Base-by-base conservation (phyloP, 2,113 vertebrate genomes). In the Poeciliopsis retropinna region DNA sequence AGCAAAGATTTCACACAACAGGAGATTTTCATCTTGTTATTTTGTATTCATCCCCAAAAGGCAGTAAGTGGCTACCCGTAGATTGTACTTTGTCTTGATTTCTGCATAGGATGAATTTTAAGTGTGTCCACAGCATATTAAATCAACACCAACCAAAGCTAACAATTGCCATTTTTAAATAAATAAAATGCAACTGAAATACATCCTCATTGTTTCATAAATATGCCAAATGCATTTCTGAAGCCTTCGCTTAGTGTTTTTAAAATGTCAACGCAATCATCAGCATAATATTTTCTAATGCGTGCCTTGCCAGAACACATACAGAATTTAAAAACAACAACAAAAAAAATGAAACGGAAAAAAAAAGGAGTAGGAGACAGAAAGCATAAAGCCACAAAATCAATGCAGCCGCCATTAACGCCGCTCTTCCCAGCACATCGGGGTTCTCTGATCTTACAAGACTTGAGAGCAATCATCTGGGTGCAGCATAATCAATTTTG, bases 401-500 rank as follows among this genome's bases (percentile, higher is more conserved):
- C 4, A 72, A 65, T 60, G 47, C 22, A 39, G 9, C 70, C 19
- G 22, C 75, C 9, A 81, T 70, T 51, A 75, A 66, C 14, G 32
- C 28, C n/a, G 28, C 27, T 67, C 13, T 51, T 80, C 34, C 32
- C 31, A 60, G 70, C 60, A 65, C 67, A 37, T 61, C 13, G 47
- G 66, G 61, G 47, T 63, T 47, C 51, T 54, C 29, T 27, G 54
- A 64, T 72, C 39, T n/a, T 25, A 37, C 29, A 73, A 32, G 25
- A 27, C 44, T n/a, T 47, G 30, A 60, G 31, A 29, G 61, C 25
- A 80, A 73, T 82, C 77, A 78, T 32, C 14, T 60, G 28, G n/a
- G 82, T 72, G 39, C 30, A 47, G 39, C 17, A 63, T 39, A 30
- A 78, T 70, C 73, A 85, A 64, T 67, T 60, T 47, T 14, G 32